phyloP scores from a whole-genome alignment of 2,797 vertebrate genomes.

The Eptatretus atami region DNA sequence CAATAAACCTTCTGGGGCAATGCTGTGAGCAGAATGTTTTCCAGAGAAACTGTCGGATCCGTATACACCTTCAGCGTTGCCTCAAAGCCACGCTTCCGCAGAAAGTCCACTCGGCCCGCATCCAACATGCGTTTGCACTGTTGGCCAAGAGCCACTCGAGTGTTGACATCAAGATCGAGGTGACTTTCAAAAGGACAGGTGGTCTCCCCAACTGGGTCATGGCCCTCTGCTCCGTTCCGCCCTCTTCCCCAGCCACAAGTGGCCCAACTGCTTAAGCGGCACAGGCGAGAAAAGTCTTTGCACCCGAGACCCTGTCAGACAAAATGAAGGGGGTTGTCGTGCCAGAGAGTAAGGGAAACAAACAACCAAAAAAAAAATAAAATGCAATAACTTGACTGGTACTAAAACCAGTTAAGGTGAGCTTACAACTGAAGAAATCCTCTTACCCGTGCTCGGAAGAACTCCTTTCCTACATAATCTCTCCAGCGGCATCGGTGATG shows the following conservation, averaged over 20 bases:
- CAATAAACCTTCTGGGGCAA: constrained; percentile 14
- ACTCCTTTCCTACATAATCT: constrained; percentile 56
- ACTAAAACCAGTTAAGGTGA: no score
- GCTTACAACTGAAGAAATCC: no score
- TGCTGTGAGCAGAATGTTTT: constrained; percentile 60
- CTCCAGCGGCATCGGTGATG: constrained; percentile 83
- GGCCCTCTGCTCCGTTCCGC: constrained; percentile 9
- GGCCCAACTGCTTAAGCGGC: constrained; percentile 88
- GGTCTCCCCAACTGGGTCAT: constrained; percentile 8
- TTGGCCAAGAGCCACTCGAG: constrained; percentile 30
- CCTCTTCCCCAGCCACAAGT: constrained; percentile 37
- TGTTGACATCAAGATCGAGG: constrained; percentile 17
- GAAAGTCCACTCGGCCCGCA: constrained; percentile 33
- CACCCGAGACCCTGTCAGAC: constrained; percentile 24
- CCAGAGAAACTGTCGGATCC: constrained; percentile 30
- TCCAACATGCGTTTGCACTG: constrained; percentile 63
- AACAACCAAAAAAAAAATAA: neutral
- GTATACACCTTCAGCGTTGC: constrained; percentile 26
- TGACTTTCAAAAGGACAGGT: neutral
- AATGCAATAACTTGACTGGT: no score
- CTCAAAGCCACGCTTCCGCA: constrained; percentile 24
- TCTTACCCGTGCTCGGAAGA: constrained; percentile 22
- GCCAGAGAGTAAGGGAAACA: neutral
- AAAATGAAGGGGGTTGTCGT: neutral
- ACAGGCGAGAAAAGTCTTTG: constrained; percentile 41